Evolutionary conservation across 2,113 vertebrate species (phyloP).

Genomic region (Silurus glanis): DNA sequence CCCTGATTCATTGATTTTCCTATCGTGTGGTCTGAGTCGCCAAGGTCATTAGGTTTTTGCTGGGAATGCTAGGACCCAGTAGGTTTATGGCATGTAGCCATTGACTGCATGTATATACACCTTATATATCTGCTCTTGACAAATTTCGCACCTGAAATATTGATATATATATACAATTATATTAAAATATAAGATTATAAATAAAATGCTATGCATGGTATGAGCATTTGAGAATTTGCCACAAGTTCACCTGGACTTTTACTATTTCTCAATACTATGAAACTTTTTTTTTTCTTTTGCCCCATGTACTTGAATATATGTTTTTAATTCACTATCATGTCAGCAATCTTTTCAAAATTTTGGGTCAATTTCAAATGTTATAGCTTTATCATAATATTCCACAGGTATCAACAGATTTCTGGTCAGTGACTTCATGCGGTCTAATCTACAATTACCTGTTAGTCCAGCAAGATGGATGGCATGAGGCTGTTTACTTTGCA

Average conservation of each 20-base stretch:
- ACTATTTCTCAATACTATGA: not conserved
- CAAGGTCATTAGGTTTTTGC: constrained; percentile 45
- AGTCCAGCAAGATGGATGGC: not conserved
- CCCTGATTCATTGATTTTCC: constrained; percentile 41
- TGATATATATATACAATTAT: too few relatives aligned
- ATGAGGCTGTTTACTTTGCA: not conserved
- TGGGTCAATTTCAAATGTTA: not conserved
- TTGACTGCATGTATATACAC: constrained; percentile 5
- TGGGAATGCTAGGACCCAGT: constrained; percentile 21
- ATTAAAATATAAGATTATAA: too few relatives aligned
- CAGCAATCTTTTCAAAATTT: not conserved
- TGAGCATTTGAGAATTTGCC: not conserved
- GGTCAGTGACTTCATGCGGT: not conserved
- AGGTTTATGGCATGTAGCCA: constrained; percentile 33
- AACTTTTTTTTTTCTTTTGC: not conserved
- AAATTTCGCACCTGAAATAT: constrained; percentile 15
- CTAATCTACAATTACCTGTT: not conserved
- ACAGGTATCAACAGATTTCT: not conserved
- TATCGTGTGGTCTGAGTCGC: constrained; percentile 2
- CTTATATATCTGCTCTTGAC: constrained; percentile 22
- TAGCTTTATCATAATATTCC: not conserved
- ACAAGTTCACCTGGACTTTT: not conserved
- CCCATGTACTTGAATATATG: not conserved
- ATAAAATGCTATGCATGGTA: too few relatives aligned
- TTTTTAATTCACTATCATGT: not conserved